Conservation (phyloP, 2,113 vertebrate species). For the Gasterosteus nipponicus region DNA sequence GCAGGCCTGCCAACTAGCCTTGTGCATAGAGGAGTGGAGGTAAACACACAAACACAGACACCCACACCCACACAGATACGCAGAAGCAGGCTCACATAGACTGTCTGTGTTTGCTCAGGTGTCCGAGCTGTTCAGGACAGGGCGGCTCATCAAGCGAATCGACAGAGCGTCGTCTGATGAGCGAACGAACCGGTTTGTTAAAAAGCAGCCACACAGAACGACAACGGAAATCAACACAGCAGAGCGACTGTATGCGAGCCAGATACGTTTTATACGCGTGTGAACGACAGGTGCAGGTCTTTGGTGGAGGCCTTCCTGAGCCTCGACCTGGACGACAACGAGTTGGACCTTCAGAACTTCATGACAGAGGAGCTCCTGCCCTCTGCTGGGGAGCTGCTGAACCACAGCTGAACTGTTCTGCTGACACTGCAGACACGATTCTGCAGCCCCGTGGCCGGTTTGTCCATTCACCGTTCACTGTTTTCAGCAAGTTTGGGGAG, state of each 20-base stretch:
- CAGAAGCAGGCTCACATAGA: not conserved
- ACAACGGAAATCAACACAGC: not conserved
- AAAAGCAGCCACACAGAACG: not conserved
- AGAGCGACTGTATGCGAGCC: not conserved
- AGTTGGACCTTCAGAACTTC: conserved; percentile 84
- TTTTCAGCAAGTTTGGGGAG: conserved; percentile 4
- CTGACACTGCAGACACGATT: not conserved
- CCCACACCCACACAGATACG: conserved; percentile 13
- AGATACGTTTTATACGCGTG: conserved; percentile 7
- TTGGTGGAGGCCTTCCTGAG: conserved; percentile 90
- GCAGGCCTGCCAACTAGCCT: conserved; percentile 88
- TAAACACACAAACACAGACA: conserved; percentile 59
- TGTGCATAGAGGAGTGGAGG: conserved; percentile 89
- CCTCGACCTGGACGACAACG: conserved; percentile 89
- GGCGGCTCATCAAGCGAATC: conserved; percentile 82
- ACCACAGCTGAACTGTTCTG: conserved; percentile 29
- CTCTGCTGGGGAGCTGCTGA: conserved; percentile 78
- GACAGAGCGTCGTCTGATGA: conserved; percentile 69
- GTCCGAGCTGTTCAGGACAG: conserved; percentile 87
- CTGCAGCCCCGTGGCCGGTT: conserved; percentile 26
- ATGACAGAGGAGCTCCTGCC: conserved; percentile 87
- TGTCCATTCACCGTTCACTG: not conserved
- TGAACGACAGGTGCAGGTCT: conserved; percentile 80
- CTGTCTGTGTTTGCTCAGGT: conserved; percentile 71
- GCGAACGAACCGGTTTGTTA: conserved; percentile 70